Evolutionary conservation across 2,888 invertebrate species (phyloP).

Genomic region (Pristionchus maxplancki): DNA sequence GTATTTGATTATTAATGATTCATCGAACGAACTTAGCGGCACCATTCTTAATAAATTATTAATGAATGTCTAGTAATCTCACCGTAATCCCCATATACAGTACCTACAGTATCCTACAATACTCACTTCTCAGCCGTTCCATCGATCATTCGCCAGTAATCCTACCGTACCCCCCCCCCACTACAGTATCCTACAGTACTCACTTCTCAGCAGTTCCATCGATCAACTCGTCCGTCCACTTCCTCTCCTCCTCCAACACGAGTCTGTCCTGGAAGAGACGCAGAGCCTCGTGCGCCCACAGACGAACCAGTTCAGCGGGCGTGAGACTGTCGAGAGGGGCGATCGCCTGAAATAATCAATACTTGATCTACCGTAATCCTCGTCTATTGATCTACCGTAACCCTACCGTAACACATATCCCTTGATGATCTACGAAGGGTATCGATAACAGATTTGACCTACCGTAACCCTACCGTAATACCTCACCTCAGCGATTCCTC

Average conservation of each 20-base stretch:
- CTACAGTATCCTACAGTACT: background rate
- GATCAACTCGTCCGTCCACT: slow-evolving; percentile 98
- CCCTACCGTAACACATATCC: too few species aligned
- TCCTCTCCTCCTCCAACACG: slow-evolving; percentile 93
- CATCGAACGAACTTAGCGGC: too few species aligned
- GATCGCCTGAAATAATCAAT: slow-evolving; percentile 93
- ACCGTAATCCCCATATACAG: too few species aligned
- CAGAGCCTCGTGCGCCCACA: slow-evolving; percentile 99
- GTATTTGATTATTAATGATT: too few species aligned
- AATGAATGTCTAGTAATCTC: too few species aligned
- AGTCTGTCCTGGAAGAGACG: slow-evolving; percentile 90
- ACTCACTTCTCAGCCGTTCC: background rate
- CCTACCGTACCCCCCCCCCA: background rate
- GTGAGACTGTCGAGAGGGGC: slow-evolving; percentile 91
- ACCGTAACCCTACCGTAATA: too few species aligned
- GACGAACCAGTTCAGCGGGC: slow-evolving; percentile 94
- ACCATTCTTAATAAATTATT: too few species aligned
- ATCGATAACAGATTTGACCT: background rate
- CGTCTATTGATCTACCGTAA: slow-evolving; percentile 85
- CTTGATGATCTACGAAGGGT: background rate
- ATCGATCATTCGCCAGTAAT: too few species aligned
- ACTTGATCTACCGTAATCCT: slow-evolving; percentile 83
- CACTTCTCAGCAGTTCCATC: slow-evolving; percentile 86
- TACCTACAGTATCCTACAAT: too few species aligned
- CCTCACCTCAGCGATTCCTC: slow-evolving; percentile 92